Conservation (phyloP, 2,113 vertebrate genomes). For the Rhadina sibilatrix region DNA sequence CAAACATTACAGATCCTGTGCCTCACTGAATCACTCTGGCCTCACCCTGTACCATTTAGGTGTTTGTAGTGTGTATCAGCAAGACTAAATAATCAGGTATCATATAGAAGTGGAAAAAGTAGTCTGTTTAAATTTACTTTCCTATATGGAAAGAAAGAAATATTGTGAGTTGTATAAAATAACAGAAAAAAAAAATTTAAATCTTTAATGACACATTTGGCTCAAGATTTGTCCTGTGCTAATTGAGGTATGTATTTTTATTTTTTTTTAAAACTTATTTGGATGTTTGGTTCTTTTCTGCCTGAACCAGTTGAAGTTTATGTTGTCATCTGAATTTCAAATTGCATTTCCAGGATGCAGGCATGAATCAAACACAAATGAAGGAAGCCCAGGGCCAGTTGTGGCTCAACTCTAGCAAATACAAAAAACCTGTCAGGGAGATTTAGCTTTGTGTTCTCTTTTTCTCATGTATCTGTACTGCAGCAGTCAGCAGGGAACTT, state of each 20-base stretch:
- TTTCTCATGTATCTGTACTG: not conserved
- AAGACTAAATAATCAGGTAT: not conserved
- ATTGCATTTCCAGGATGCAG: not conserved
- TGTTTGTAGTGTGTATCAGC: not conserved
- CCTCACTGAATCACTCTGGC: not conserved
- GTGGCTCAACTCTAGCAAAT: not conserved
- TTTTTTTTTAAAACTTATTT: not conserved
- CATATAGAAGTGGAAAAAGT: not conserved
- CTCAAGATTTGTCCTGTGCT: not conserved
- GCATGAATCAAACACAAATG: not conserved
- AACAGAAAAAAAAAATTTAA: not conserved
- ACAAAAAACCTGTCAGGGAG: not conserved
- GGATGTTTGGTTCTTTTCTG: not conserved
- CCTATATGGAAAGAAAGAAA: not conserved
- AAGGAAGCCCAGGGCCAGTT: not conserved
- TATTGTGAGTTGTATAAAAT: not conserved
- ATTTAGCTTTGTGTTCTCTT: not conserved
- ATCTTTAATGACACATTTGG: not conserved
- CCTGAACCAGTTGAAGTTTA: not conserved
- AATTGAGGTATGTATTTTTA: not conserved
- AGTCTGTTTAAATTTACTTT: not conserved
- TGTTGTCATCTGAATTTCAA: not conserved
- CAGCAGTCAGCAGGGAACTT: not conserved
- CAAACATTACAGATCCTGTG: not conserved
- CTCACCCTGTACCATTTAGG: not conserved